Conservation (phyloP, 1,140 invertebrate genomes). For the Epicauta chinensis region DNA sequence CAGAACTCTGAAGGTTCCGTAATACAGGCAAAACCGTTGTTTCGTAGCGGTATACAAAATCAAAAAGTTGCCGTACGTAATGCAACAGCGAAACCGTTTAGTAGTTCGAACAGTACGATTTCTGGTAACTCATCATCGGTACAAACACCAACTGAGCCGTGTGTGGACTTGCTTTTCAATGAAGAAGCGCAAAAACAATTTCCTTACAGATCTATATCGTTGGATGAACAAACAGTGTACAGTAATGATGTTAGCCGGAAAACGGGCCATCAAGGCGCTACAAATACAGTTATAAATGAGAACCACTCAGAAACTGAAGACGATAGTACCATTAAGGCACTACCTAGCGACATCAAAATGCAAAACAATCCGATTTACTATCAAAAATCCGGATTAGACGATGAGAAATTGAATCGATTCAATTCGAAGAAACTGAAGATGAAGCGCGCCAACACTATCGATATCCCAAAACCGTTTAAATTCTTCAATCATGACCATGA, state of each 20-base stretch:
- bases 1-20: conserved; percentile 37
- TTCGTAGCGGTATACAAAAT: no score
- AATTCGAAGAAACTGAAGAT: conserved; percentile 65
- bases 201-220: conserved; percentile 7
- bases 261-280: conserved; percentile 9
- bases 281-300: conserved; percentile 5
- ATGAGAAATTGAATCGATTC: conserved; percentile 48
- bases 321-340: conserved; percentile 22
- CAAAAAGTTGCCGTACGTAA: conserved; percentile 40
- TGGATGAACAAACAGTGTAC: conserved; percentile 10
- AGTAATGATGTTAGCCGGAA: no score
- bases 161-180: conserved; percentile 26
- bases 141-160: conserved; percentile 34
- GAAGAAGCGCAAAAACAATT: conserved; percentile 20
- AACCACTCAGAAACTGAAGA: conserved; percentile 17
- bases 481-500: conserved; percentile 50
- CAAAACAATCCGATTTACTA: conserved; percentile 23
- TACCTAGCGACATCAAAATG: background rate
- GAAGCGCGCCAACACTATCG: conserved; percentile 82
- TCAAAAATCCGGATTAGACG: conserved; percentile 24
- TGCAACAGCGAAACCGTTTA: conserved; percentile 43
- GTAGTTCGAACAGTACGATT: conserved; percentile 27
- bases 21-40: conserved; percentile 25
- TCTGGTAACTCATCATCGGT: conserved; percentile 31
- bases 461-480: conserved; percentile 67